These are phyloP conservation scores for Loriculus beryllinus DNA, from an alignment of 2,797 vertebrate genomes.

Conservation along the genomic window DNA sequence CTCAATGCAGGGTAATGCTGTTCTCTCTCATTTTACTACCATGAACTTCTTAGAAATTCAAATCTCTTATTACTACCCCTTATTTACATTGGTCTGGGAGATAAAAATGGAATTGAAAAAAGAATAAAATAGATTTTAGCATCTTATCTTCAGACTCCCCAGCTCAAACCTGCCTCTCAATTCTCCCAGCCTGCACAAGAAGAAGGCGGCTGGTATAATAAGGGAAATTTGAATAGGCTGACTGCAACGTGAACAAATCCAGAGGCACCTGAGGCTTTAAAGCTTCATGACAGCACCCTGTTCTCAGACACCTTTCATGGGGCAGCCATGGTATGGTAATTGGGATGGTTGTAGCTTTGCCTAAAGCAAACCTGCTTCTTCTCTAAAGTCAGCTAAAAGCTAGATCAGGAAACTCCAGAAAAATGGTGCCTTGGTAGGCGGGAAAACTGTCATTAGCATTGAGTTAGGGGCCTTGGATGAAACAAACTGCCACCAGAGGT, in stretches of 20 bases:
- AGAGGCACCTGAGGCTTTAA: background rate
- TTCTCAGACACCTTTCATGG: background rate
- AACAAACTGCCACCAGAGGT: constrained; percentile 42
- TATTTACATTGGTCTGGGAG: background rate
- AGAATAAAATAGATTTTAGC: background rate
- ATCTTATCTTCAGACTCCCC: background rate
- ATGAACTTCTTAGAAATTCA: background rate
- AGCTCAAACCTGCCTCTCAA: background rate
- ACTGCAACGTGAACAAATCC: background rate
- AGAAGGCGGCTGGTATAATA: background rate
- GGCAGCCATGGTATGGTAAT: background rate
- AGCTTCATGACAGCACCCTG: background rate
- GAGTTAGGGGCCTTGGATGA: constrained; percentile 13
- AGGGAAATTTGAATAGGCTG: background rate
- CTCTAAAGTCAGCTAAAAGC: constrained; percentile 6
- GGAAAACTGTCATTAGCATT: background rate
- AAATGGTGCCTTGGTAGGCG: background rate
- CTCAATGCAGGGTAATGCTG: background rate
- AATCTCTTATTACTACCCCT: background rate
- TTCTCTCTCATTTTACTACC: background rate
- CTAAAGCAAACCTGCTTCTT: background rate
- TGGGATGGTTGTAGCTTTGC: background rate
- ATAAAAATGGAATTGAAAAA: background rate
- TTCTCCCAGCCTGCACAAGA: background rate
- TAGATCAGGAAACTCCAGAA: background rate